A percentile compares a stretch with the other conserved stretches of the same genome.
Evolutionary conservation across 2,113 vertebrate genomes (phyloP).

Genomic region (Erinaceus europaeus): DNA sequence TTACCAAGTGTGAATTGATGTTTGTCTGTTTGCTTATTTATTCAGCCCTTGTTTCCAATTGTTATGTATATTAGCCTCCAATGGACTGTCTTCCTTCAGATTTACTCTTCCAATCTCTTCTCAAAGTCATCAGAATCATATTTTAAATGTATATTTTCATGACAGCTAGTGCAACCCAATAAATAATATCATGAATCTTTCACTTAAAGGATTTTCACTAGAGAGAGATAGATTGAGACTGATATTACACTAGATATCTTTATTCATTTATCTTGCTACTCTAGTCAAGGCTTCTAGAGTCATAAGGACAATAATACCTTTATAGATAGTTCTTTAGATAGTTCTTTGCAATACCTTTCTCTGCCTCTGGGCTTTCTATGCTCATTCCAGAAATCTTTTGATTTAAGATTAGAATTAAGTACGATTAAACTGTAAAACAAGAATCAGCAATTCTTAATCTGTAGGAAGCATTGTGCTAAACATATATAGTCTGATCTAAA

Average conservation of each 20-base stretch:
- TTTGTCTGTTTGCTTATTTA: no score
- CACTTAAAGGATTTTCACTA: no score
- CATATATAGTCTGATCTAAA: not conserved
- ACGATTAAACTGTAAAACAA: not conserved
- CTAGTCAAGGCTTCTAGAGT: not conserved
- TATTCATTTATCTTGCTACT: no score
- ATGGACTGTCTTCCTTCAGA: not conserved
- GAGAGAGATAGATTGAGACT: not conserved
- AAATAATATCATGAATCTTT: no score
- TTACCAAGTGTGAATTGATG: not conserved
- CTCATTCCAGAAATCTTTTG: not conserved
- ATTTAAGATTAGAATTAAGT: not conserved
- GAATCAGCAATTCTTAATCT: not conserved
- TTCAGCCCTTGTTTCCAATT: not conserved
- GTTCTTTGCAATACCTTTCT: not conserved
- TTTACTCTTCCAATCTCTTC: not conserved
- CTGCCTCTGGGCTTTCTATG: not conserved
- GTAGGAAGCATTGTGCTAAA: not conserved
- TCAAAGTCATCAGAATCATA: not conserved
- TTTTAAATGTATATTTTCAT: no score
- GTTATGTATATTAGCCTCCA: not conserved
- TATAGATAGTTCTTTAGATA: no score
- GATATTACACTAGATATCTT: not conserved
- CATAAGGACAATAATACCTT: no score
- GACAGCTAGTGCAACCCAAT: no score